A percentile compares a stretch with the other conserved stretches of the same genome.
These are phyloP conservation scores for Amphilophus citrinellus DNA, from an alignment of 2,113 vertebrate species.

Conservation along the genomic window DNA sequence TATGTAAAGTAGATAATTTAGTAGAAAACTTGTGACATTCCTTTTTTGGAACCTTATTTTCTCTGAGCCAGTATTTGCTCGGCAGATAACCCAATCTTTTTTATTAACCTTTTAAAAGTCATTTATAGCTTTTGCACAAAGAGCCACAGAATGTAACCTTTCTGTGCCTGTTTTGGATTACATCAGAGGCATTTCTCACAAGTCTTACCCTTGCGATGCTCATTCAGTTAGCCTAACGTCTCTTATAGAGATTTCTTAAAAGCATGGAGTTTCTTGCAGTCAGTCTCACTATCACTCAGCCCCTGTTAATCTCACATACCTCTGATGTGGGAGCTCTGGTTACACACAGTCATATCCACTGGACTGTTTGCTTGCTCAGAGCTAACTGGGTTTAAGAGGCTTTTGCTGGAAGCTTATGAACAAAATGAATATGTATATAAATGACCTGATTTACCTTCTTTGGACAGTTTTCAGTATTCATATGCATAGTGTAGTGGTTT, in stretches of 20 bases:
- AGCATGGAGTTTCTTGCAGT: conserved; percentile 12
- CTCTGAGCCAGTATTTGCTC: background rate
- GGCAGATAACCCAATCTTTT: background rate
- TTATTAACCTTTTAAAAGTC: background rate
- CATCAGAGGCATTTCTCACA: background rate
- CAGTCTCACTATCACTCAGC: conserved; percentile 31
- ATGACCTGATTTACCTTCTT: background rate
- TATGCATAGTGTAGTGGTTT: background rate
- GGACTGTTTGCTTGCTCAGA: conserved; percentile 20
- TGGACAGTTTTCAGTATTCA: background rate
- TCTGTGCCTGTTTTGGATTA: background rate
- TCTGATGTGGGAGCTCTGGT: conserved; percentile 50
- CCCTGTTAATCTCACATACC: conserved; percentile 43
- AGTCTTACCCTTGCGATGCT: background rate
- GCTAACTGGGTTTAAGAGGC: conserved; percentile 15
- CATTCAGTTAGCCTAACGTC: background rate
- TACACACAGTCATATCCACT: conserved; percentile 23
- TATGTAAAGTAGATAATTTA: background rate
- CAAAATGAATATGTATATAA: background rate
- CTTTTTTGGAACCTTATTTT: background rate
- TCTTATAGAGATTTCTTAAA: background rate
- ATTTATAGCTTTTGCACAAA: background rate
- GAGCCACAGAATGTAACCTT: background rate
- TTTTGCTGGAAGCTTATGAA: conserved; percentile 10
- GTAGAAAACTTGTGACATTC: background rate